Evolutionary conservation across 2,113 vertebrate species (phyloP).

Genomic region (Pedetes capensis): DNA sequence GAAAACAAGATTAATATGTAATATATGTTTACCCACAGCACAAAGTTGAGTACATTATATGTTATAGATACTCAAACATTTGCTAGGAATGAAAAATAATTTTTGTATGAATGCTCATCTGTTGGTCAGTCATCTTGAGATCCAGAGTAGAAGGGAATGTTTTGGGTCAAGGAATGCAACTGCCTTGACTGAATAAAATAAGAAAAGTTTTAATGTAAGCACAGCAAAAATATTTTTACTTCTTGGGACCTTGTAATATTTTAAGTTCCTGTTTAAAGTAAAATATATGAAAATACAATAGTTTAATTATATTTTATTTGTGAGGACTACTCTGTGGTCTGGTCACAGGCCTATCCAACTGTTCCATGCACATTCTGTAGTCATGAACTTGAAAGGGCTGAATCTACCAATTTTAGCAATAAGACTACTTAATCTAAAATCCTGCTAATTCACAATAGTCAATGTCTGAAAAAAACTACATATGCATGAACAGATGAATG

Average conservation of each 20-base stretch:
- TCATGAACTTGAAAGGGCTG: neutral
- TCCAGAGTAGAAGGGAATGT: neutral
- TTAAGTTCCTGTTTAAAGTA: slow-evolving; percentile 17
- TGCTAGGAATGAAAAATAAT: neutral
- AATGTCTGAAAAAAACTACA: neutral
- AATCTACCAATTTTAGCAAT: neutral
- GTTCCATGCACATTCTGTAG: neutral
- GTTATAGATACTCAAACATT: neutral
- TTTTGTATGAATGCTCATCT: neutral
- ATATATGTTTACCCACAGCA: neutral
- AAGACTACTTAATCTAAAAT: neutral
- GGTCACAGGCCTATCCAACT: neutral
- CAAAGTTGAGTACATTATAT: neutral
- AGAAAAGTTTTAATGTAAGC: neutral
- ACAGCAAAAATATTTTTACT: neutral
- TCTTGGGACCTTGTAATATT: neutral
- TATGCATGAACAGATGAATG: neutral
- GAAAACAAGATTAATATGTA: neutral
- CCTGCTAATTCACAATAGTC: neutral
- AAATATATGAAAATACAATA: neutral
- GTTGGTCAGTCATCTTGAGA: neutral
- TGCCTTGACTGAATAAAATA: neutral
- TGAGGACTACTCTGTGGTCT: neutral
- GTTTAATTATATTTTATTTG: neutral
- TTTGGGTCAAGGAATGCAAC: neutral